Evolutionary conservation across 2,797 vertebrate species (phyloP), one percentile per base, ranked within the genome.

Genomic region (Platyrinchus mystaceus): DNA sequence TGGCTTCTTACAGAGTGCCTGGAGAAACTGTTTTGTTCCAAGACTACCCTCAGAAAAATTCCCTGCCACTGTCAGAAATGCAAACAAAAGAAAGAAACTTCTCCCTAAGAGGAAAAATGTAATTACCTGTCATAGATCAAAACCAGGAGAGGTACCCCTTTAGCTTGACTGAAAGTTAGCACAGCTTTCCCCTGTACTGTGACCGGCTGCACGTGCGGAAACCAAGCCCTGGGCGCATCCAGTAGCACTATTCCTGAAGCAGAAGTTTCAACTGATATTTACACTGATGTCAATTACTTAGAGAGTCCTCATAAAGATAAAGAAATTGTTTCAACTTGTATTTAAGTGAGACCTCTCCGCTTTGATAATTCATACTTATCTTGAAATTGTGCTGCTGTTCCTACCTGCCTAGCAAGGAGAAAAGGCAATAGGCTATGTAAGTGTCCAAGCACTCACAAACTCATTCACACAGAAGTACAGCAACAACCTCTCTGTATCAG

Each of bases 21-120:
- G 76, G 36, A 70, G 94, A 83, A 86, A 77, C 58, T 13, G 34
- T 89, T 97, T 95, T 97, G 92, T 97, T 95, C 90, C 97, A 94
- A 95, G 83, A 91, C 53, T 88, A 81, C 78, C 60, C 89, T 77
- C 74, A 70, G 87, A 96, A 95, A 97, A 98, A 96, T 96, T 75
- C 94, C 96, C 88, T 86, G 63, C 71, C 50, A 46, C 83, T 52
- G 53, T 84, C 91, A 93, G 88, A 85, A 91, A 90, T 78, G 26
- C 27, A 84, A 52, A 46, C 74, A 84, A 96, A 96, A 96, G 85
- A 93, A 96, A 96, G 62, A 94, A 92, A 75, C 32, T n/a, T 70
- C 75, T 95, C 95, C 76, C 93, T 93, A 93, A 93, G 78, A 93
- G 63, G 75, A 87, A 66, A 24, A 70, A 84, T 8, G 5, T 70